Base-by-base conservation (phyloP, 2,113 vertebrate species). In the Scomber japonicus region DNA sequence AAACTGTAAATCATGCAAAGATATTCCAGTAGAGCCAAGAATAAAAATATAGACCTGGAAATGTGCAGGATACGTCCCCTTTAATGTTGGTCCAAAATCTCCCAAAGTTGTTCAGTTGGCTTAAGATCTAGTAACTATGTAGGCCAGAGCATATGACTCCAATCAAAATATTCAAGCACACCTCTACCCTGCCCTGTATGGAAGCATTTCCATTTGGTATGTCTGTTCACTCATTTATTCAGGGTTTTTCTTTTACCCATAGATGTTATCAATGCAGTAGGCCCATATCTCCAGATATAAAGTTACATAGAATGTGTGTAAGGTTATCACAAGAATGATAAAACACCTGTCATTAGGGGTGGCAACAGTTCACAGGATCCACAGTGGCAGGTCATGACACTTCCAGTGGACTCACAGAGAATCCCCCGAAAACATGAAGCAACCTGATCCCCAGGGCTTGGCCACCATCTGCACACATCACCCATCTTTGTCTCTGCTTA, bases 391-490 rank as follows among this genome's bases (percentile, higher is more conserved):
- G 74, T 85, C 70, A 50, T 59, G 77, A 81, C 46, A 59, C 62
- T 65, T 88, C 49, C 46, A 75, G 53, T 73, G 15, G 31, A 67
- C 65, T 83, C 57, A 57, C 30, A 62, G 49, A 72, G 78, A 81
- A 79, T 72, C 35, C 60, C 61, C 55, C 72, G 71, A 55, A 61
- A 75, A 46, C 81, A 79, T 72, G 59, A 14, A 45, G 27, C 45
- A 46, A 57, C 56, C n/a, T 14, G 54, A 65, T 84, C 84, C 77
- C 63, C n/a, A 0, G 70, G 57, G 86, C 64, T 16, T 51, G 62
- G 56, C 61, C 82, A 80, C 90, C 89, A 88, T 89, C 87, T 93
- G 88, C 1, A 62, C 82, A 64, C 80, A 87, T 87, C 88, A 88
- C 67, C 87, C 71, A 81, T 84, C 85, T 83, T 82, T 82, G 77